These are phyloP conservation scores for Tricholaema leucomelas DNA, from an alignment of 2,113 vertebrate genomes.

Conservation along the genomic window DNA sequence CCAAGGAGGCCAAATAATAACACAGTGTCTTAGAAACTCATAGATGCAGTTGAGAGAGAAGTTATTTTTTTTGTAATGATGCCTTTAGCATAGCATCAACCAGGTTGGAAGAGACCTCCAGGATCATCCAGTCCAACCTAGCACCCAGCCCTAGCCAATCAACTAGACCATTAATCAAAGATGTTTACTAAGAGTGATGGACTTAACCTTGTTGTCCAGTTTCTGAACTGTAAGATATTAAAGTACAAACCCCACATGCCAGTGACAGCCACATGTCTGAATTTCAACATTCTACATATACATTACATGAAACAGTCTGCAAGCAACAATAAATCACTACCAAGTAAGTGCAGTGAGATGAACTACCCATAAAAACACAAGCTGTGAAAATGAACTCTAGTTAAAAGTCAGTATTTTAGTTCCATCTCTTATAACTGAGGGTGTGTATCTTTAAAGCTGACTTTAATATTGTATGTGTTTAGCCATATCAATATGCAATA, in stretches of 20 bases:
- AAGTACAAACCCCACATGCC: not conserved
- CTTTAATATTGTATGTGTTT: conserved; percentile 22
- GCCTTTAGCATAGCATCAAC: too few relatives aligned
- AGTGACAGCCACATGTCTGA: not conserved
- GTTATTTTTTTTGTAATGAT: not conserved
- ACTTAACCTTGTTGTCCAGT: not conserved
- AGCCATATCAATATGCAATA: conserved; percentile 11
- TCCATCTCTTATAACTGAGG: not conserved
- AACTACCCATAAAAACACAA: not conserved
- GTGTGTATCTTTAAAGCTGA: conserved; percentile 8
- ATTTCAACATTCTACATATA: not conserved
- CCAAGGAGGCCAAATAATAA: not conserved
- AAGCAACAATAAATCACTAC: not conserved
- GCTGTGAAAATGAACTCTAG: not conserved
- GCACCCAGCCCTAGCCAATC: too few relatives aligned
- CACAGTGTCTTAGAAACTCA: not conserved
- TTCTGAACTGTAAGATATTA: not conserved
- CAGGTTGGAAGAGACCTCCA: too few relatives aligned
- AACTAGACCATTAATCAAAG: too few relatives aligned
- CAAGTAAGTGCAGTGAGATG: not conserved
- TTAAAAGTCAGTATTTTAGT: not conserved
- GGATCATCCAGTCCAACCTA: too few relatives aligned
- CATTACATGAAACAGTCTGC: not conserved
- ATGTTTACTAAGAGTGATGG: not conserved
- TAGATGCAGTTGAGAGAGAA: not conserved